Percentiles rank a stretch among this genome's conserved stretches.
These are phyloP conservation scores for Thamnophis sirtalis DNA, from an alignment of 2,113 vertebrate genomes.

Conservation along the genomic window DNA sequence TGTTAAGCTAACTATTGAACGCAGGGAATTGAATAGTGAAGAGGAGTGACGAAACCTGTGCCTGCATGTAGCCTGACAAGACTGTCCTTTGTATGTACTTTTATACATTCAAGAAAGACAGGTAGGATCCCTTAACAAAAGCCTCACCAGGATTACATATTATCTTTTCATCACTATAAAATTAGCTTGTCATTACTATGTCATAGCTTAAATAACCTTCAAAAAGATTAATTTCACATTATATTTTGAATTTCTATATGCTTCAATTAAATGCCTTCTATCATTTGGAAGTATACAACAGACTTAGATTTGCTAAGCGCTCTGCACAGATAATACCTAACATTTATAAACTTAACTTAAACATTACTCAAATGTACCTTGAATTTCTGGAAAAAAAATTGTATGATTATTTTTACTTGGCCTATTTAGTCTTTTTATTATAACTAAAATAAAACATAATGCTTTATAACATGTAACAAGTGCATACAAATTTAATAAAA, in stretches of 20 bases:
- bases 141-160: conserved; percentile 33
- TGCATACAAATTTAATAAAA: neutral
- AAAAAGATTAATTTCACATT: conserved; percentile 49
- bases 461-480: conserved; percentile 6
- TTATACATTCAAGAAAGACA: conserved; percentile 33
- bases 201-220: conserved; percentile 53
- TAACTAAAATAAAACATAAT: neutral
- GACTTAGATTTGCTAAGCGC: conserved; percentile 31
- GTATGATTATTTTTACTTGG: neutral
- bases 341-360: neutral
- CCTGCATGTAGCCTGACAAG: neutral
- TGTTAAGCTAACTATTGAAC: neutral
- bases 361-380: neutral
- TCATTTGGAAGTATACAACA: conserved; percentile 38
- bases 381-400: neutral
- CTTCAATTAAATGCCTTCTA: conserved; percentile 41
- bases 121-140: conserved; percentile 46
- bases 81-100: conserved; percentile 26
- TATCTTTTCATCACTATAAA: conserved; percentile 52
- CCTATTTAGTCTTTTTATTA: conserved; percentile 5
- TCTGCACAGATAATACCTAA: conserved; percentile 15
- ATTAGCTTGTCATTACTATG: conserved; percentile 48
- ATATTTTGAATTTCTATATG: conserved; percentile 34
- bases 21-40: neutral
- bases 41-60: neutral